phyloP scores from a whole-genome alignment of 2,113 vertebrate genomes.

The Eleginops maclovinus region DNA sequence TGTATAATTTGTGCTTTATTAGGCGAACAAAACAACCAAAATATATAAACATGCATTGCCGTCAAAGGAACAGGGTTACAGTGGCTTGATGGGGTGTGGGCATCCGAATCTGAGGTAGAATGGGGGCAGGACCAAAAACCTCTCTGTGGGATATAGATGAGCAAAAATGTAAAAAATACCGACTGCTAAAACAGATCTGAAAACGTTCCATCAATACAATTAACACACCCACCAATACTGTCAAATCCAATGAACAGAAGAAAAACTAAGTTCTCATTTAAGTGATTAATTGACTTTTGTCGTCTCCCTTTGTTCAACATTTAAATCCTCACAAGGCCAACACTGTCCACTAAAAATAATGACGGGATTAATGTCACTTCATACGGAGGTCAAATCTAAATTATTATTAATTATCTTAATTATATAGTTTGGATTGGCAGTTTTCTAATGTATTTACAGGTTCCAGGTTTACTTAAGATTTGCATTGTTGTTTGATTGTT shows the following conservation, averaged over 20 bases:
- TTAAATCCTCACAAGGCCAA: constrained; percentile 38
- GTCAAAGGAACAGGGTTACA: constrained; percentile 78
- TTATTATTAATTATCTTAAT: too few relatives aligned
- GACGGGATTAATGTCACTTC: constrained; percentile 40
- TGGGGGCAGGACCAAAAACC: constrained; percentile 67
- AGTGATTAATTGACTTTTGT: constrained; percentile 11
- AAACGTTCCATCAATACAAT: constrained; percentile 72
- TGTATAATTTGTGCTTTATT: constrained; percentile 85
- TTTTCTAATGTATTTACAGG: constrained; percentile 70
- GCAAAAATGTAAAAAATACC: constrained; percentile 53
- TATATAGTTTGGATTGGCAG: constrained; percentile 54
- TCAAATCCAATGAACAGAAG: constrained; percentile 61
- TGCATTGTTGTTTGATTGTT: constrained; percentile 44
- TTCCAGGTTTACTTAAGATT: constrained; percentile 47
- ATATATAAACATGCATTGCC: constrained; percentile 82
- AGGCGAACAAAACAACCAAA: constrained; percentile 82
- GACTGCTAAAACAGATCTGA: constrained; percentile 67
- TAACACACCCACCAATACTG: constrained; percentile 70
- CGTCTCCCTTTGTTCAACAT: constrained; percentile 16
- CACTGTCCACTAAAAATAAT: constrained; percentile 40
- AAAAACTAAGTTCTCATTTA: constrained; percentile 43
- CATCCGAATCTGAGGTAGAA: constrained; percentile 83
- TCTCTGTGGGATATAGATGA: constrained; percentile 61
- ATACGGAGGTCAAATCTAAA: constrained; percentile 9
- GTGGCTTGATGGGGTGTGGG: constrained; percentile 70